A percentile compares a stretch with the other conserved stretches of the same genome.
Evolutionary conservation across 2,797 vertebrate genomes (phyloP).

Genomic region (Poeciliopsis gracilis): DNA sequence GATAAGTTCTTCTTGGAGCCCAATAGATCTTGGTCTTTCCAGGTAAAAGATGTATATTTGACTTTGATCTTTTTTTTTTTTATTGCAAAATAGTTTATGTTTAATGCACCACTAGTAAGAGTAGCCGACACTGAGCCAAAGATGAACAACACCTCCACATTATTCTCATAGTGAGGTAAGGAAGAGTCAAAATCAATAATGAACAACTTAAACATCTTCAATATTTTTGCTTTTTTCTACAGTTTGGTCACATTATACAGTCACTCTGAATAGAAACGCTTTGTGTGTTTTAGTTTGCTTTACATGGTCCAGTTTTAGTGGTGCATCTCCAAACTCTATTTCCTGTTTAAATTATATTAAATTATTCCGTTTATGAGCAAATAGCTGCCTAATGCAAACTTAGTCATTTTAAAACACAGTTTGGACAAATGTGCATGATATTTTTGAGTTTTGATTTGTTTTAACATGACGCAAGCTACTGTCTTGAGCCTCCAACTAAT

Average conservation of each 20-base stretch:
- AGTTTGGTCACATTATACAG: background rate
- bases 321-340: background rate
- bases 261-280: background rate
- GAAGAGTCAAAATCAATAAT: background rate
- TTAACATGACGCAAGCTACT: background rate
- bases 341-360: background rate
- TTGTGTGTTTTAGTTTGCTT: background rate
- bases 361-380: background rate
- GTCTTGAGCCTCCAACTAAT: background rate
- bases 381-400: background rate
- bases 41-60: too few relatives aligned
- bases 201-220: background rate
- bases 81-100: too few relatives aligned
- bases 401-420: background rate
- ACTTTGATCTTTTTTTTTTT: too few relatives aligned
- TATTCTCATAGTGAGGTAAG: background rate
- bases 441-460: background rate
- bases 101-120: too few relatives aligned
- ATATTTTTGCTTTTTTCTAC: background rate
- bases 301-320: background rate
- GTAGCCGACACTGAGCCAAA: too few relatives aligned
- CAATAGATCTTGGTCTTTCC: too few relatives aligned
- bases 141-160: too few relatives aligned
- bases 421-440: background rate
- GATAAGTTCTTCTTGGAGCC: too few relatives aligned